phyloP scores from a whole-genome alignment of 2,797 vertebrate species.

The Lutjanus argentimaculatus region DNA sequence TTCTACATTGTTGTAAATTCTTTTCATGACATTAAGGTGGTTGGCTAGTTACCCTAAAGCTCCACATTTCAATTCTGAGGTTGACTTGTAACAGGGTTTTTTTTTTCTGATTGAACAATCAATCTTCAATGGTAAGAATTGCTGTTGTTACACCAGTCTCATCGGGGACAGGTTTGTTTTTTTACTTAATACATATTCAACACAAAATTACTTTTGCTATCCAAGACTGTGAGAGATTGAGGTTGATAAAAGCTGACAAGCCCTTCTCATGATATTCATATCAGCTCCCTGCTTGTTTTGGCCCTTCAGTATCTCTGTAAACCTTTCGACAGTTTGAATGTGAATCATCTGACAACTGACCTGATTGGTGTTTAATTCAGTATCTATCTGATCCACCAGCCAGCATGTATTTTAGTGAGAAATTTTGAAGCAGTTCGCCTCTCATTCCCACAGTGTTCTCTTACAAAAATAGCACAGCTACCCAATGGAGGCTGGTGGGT shows the following conservation, averaged over 20 bases:
- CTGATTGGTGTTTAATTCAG: conserved; percentile 1
- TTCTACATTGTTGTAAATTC: background rate
- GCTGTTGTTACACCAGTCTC: background rate
- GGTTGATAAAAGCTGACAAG: conserved; percentile 3
- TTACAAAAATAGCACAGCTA: no score
- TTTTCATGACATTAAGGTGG: background rate
- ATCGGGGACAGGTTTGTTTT: background rate
- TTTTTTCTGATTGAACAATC: background rate
- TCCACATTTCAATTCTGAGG: background rate
- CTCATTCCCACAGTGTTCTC: no score
- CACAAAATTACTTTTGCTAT: background rate
- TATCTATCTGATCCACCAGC: no score
- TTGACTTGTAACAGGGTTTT: background rate
- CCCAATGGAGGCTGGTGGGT: no score
- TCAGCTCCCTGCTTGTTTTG: conserved; percentile 9
- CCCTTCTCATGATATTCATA: background rate
- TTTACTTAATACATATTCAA: background rate
- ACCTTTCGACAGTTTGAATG: background rate
- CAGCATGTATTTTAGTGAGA: no score
- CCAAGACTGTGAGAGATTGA: background rate
- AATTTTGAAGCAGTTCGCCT: no score
- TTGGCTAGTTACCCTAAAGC: background rate
- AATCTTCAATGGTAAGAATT: background rate
- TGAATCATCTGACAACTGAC: conserved; percentile 24
- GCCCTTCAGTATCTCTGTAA: background rate